phyloP scores from a whole-genome alignment of 2,888 invertebrate species.

The Drosophila kambysellisi region DNA sequence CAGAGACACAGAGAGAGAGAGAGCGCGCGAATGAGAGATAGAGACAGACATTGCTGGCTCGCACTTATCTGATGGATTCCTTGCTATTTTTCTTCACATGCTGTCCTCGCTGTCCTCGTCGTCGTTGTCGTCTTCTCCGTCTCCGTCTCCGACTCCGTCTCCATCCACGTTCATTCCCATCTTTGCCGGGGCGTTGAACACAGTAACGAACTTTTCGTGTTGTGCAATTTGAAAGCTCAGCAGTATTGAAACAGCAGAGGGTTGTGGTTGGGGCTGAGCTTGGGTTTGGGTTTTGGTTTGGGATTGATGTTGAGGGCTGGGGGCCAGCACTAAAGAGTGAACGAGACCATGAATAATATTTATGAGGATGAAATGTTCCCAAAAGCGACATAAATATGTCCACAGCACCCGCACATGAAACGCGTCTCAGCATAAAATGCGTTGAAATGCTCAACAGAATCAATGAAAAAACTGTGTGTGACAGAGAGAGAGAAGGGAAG shows the following conservation, averaged over 20 bases:
- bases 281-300: not conserved
- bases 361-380: conserved; percentile 84
- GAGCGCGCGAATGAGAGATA: conserved; percentile 2
- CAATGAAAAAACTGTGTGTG: conserved; percentile 16
- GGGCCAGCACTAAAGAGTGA: conserved; percentile 59
- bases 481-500: not conserved
- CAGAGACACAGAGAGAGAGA: conserved; percentile 2
- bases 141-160: not conserved
- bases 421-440: conserved; percentile 75
- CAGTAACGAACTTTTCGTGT: conserved; percentile 73
- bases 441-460: conserved; percentile 61
- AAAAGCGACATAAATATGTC: conserved; percentile 84
- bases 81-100: conserved; percentile 71
- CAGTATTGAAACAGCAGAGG: conserved; percentile 54
- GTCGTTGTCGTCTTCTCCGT: conserved; percentile 3
- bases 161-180: conserved; percentile 14
- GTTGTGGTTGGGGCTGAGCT: conserved; percentile 6
- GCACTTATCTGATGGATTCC: conserved; percentile 78
- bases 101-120: conserved; percentile 53
- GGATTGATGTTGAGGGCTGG: conserved; percentile 10
- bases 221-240: conserved; percentile 75
- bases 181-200: conserved; percentile 49
- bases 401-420: conserved; percentile 83
- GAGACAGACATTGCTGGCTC: conserved; percentile 57
- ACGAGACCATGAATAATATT: conserved; percentile 83